Evolutionary conservation across 2,888 invertebrate genomes (phyloP).

Genomic region (Frankliniella fusca): DNA sequence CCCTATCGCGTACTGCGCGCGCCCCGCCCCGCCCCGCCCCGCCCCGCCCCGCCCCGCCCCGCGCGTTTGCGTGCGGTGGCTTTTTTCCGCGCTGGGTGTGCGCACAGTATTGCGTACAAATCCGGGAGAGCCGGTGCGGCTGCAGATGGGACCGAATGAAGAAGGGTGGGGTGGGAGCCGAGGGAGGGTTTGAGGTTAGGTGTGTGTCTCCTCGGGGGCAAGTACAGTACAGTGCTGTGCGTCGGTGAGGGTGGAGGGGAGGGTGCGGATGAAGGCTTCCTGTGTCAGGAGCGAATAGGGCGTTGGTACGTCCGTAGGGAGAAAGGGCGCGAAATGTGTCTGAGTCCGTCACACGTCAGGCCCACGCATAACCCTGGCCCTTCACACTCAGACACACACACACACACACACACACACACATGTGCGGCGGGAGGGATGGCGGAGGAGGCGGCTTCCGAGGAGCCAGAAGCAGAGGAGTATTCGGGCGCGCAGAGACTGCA

Average conservation of each 20-base stretch:
- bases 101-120: too few species aligned
- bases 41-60: too few species aligned
- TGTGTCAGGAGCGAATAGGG: not conserved
- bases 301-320: too few species aligned
- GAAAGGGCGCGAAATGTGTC: not conserved
- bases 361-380: not conserved
- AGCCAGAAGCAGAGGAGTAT: not conserved
- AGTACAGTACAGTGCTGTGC: not conserved
- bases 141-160: not conserved
- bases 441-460: too few species aligned
- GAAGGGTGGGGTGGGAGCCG: not conserved
- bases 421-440: not conserved
- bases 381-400: not conserved
- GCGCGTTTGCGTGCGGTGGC: too few species aligned
- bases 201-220: not conserved
- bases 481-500: not conserved
- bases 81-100: too few species aligned
- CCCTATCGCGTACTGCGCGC: too few species aligned
- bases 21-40: too few species aligned
- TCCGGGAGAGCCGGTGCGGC: too few species aligned
- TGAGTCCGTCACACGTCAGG: not conserved
- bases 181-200: not conserved
- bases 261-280: too few species aligned
- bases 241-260: not conserved
- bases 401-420: not conserved